Evolutionary conservation across 2,888 invertebrate genomes (phyloP), one percentile per base, ranked within the genome.

Genomic region (Drosophila birchii): DNA sequence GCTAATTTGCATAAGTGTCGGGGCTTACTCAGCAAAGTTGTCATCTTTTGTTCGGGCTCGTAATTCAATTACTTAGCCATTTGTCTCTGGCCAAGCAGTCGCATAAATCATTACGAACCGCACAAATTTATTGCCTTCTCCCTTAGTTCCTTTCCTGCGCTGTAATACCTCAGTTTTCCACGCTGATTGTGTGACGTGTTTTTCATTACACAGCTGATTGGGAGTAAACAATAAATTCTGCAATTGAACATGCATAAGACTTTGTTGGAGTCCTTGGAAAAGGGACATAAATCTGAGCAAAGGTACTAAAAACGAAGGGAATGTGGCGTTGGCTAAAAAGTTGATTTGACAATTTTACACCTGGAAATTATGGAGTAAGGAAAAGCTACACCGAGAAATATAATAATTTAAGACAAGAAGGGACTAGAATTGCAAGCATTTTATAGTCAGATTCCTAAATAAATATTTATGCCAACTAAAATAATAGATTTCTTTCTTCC

Each of bases 61-160:
- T 86, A 85, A 86, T 86, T 86, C 89, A 86, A 86, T 86, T 86
- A 86, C 89, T 80, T 78, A 75, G 75, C 71, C 85, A 88, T 88
- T 85, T 88, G 85, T 85, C 89, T 84, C 78, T 64, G 73, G 79
- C 69, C 67, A 53, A 44, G 63, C 76, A 78, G 29, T 70, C 72
- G 74, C 76, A 86, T 86, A 86, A 86, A 86, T 86, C 86, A 86
- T 86, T 80, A 80, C 76, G 59, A 68, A 75, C 51, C 56, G 69
- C 68, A 47, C 44, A 69, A 78, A 86, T 87, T 88, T 85, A 89
- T 86, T 73, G 78, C 75, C 62, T 44, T 70, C 74, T 64, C 67
- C 80, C 8, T 26, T 2, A 20, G 16, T 29, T 29, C 36, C 49
- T 56, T 45, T 26, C 57, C 54, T 20, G 60, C 38, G 53, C 6